A percentile compares a stretch with the other conserved stretches of the same genome.
Evolutionary conservation across 1,140 invertebrate genomes (phyloP).

Genomic region (Drosophila serrata): DNA sequence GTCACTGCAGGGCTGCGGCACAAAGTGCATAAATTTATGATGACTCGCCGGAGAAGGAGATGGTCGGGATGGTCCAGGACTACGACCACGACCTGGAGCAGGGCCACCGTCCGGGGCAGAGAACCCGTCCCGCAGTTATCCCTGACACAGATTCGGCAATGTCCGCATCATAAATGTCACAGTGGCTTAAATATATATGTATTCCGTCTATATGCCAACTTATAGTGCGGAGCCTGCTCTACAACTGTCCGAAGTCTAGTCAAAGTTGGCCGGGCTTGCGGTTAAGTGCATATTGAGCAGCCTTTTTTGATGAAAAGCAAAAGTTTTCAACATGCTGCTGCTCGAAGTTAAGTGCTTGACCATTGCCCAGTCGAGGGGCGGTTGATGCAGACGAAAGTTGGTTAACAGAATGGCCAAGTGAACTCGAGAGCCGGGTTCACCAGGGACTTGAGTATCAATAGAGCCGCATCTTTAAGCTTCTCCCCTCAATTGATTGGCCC

Average conservation of each 20-base stretch:
- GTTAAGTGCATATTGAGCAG: slow-evolving; percentile 67
- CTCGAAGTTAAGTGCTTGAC: slow-evolving; percentile 59
- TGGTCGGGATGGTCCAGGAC: slow-evolving; percentile 12
- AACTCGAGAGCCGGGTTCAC: slow-evolving; percentile 31
- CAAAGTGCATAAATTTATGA: slow-evolving; percentile 80
- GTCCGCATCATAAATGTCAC: slow-evolving; percentile 63
- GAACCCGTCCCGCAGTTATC: slow-evolving; percentile 18
- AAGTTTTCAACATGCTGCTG: slow-evolving; percentile 62
- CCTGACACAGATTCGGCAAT: slow-evolving; percentile 72
- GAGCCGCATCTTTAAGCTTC: slow-evolving; percentile 33
- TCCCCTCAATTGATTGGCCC: slow-evolving; percentile 32
- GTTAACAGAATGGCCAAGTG: slow-evolving; percentile 45
- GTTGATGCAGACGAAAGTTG: slow-evolving; percentile 29
- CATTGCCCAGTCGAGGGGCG: slow-evolving; percentile 11
- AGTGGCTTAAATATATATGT: slow-evolving; percentile 44
- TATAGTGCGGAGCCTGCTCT: slow-evolving; percentile 57
- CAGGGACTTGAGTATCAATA: slow-evolving; percentile 40
- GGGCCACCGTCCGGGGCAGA: background rate
- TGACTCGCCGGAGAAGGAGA: slow-evolving; percentile 37
- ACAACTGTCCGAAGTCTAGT: slow-evolving; percentile 54
- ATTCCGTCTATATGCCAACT: slow-evolving; percentile 28
- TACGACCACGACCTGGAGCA: background rate
- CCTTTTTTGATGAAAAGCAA: slow-evolving; percentile 69
- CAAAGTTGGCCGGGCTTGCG: slow-evolving; percentile 49
- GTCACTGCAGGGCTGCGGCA: slow-evolving; percentile 73